Percentiles rank a stretch among this genome's conserved stretches.
Evolutionary conservation across 2,113 vertebrate species (phyloP).

Genomic region (Rhinopomastus cyanomelas): DNA sequence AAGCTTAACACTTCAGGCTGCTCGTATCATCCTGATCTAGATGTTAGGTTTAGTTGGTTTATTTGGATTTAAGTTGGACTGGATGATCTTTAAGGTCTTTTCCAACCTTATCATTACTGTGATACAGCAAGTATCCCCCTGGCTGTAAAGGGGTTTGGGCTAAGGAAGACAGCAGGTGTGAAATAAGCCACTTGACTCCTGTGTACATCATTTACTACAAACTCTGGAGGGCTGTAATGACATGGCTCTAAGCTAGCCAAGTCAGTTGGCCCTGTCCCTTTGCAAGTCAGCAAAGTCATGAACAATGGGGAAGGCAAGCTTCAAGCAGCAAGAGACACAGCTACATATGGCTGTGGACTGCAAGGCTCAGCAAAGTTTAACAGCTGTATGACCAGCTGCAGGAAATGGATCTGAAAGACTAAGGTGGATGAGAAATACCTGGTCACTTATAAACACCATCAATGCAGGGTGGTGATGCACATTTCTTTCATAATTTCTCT

Average conservation of each 20-base stretch:
- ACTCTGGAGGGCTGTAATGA: neutral
- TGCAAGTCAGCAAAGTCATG: neutral
- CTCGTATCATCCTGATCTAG: too few species aligned
- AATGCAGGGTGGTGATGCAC: neutral
- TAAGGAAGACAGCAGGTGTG: neutral
- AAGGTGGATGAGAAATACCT: neutral
- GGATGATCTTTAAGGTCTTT: too few species aligned
- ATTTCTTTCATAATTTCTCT: neutral
- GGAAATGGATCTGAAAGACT: neutral
- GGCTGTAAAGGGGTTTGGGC: neutral
- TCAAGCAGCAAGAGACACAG: neutral
- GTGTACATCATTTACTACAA: neutral
- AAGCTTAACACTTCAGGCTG: neutral
- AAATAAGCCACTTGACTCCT: neutral
- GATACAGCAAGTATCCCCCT: neutral
- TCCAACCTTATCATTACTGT: too few species aligned
- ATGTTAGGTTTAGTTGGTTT: too few species aligned
- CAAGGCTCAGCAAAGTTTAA: neutral
- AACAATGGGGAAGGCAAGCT: neutral
- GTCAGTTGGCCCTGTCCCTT: neutral
- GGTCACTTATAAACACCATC: neutral
- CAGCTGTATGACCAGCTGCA: neutral
- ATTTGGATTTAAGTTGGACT: too few species aligned
- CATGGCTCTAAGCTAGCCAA: neutral
- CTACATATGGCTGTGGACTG: neutral